phyloP scores from a whole-genome alignment of 2,888 invertebrate species.

The Amitus sp. region DNA sequence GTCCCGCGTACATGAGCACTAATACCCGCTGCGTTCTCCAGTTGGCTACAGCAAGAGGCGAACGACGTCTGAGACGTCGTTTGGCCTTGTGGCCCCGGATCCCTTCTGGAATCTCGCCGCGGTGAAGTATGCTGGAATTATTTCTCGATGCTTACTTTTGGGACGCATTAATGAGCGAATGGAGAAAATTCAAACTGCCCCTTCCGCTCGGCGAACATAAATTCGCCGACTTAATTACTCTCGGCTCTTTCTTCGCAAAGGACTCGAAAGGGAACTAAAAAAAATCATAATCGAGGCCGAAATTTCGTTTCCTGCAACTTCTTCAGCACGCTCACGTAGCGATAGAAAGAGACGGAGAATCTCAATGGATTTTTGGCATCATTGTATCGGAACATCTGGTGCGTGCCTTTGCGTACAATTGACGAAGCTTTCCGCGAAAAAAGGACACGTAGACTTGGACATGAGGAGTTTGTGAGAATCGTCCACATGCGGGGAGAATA shows the following conservation, averaged over 20 bases:
- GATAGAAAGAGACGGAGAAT: background rate
- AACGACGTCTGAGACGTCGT: constrained; percentile 43
- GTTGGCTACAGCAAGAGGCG: constrained; percentile 30
- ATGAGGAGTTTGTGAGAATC: no score
- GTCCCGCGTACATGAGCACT: constrained; percentile 8
- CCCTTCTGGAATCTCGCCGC: constrained; percentile 32
- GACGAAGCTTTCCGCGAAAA: constrained; percentile 61
- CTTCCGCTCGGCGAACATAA: background rate
- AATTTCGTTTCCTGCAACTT: background rate
- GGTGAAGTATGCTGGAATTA: constrained; percentile 19
- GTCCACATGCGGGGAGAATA: no score
- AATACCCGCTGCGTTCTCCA: constrained; percentile 14
- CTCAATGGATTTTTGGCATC: constrained; percentile 5
- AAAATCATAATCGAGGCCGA: no score
- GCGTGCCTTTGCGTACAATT: constrained; percentile 58
- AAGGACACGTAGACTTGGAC: constrained; percentile 50
- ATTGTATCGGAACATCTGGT: constrained; percentile 17
- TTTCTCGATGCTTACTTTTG: constrained; percentile 13
- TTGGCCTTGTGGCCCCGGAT: constrained; percentile 41
- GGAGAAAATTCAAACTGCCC: background rate
- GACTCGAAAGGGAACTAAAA: no score
- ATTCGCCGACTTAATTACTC: constrained; percentile 1
- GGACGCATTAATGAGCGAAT: constrained; percentile 6
- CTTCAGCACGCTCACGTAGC: background rate
- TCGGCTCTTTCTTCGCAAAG: constrained; percentile 1